Evolutionary conservation across 1,140 invertebrate species (phyloP), one percentile per base, ranked within the genome.

Genomic region (Ips typographus): DNA sequence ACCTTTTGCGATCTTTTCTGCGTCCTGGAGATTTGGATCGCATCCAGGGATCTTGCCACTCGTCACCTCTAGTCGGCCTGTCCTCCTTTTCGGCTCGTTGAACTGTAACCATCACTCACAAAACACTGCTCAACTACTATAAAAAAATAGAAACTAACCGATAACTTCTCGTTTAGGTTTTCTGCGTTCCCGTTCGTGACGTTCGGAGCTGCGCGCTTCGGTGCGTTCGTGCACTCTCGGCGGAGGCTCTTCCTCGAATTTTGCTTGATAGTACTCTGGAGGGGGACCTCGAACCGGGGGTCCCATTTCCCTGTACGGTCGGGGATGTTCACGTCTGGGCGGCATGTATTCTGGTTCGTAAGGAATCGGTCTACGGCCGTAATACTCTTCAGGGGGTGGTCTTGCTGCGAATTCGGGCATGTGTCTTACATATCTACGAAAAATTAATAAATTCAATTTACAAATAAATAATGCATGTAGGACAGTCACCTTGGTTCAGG

Each of bases 21-120:
- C 81, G 76, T 47, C 82, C 84, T 1, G 88, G 88, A 4, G 89
- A 90, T 73, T 90, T 91, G 5, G 87, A 85, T 4, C 90, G 81
- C 91, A 94, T 94, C 94, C 94, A 96, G 1, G 94, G 94, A 83
- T 96, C 94, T 38, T 90, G 90, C 94, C 94, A 96, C 77, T 95
- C 93, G 77, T 95, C 94, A 3, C 86, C 89, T 71, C 90, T 83
- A 2, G 82, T 83, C 2, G 84, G 79, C 73, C 82, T 78, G 0
- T 82, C 74, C 72, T 84, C 84, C 42, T 65, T 56, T 47, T 60
- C 58, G 0, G 83, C 82, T 3, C 83, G 78, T 71, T 90, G 88
- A 6, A 89, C 87, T 68, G 40, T 39, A 66, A 60, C 51, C 37
- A 51, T n/a, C 22, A 22, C 22, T 22, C 22, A 22, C 22, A 22